phyloP scores from a whole-genome alignment of 2,888 invertebrate species.

The Lomographa bimaculata region DNA sequence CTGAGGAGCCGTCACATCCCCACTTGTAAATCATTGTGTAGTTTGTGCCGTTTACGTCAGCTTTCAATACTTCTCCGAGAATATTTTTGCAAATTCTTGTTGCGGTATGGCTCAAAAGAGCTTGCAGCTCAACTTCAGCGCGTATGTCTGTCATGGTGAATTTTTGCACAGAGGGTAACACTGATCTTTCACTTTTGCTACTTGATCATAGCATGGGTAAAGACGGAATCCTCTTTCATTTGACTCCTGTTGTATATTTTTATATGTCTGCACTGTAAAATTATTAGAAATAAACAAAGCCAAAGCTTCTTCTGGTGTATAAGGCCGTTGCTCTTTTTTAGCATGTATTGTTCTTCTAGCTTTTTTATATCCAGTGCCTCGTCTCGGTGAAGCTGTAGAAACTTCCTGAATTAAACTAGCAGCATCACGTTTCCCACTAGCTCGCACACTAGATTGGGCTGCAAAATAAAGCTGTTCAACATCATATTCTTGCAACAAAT shows the following conservation, averaged over 20 bases:
- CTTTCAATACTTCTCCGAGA: constrained; percentile 1
- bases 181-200: constrained; percentile 6
- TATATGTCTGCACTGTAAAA: background rate
- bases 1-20: constrained; percentile 11
- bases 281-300: background rate
- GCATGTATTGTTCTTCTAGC: constrained; percentile 6
- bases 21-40: constrained; percentile 10
- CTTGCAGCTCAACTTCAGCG: constrained; percentile 9
- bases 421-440: constrained; percentile 19
- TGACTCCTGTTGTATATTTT: constrained; percentile 14
- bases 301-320: constrained; percentile 1
- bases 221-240: constrained; percentile 8
- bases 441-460: constrained; percentile 19
- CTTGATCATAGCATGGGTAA: constrained; percentile 11
- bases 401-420: constrained; percentile 10
- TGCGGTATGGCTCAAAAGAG: constrained; percentile 3
- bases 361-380: constrained; percentile 16
- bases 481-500: constrained; percentile 14
- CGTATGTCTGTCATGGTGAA: constrained; percentile 2
- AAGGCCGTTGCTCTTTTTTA: constrained; percentile 2
- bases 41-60: constrained; percentile 2
- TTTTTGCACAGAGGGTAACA: constrained; percentile 5
- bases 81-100: too few relatives aligned
- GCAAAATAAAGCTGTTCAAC: constrained; percentile 14
- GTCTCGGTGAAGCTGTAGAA: constrained; percentile 12